Conservation (phyloP, 2,888 invertebrate species). For the Julus scandinavius region DNA sequence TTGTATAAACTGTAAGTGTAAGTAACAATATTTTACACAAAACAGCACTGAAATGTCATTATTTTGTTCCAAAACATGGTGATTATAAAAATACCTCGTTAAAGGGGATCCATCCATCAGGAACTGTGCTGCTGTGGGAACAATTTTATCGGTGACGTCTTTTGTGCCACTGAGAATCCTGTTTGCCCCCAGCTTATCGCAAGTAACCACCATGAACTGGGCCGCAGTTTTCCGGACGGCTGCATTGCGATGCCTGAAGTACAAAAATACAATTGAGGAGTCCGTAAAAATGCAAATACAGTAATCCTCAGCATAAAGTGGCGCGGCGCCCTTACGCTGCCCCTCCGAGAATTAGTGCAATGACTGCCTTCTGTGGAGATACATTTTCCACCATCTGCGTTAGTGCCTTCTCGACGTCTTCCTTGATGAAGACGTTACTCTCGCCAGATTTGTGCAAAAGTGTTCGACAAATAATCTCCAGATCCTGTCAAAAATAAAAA, state of each 20-base stretch:
- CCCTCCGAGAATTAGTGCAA: slow-evolving; percentile 66
- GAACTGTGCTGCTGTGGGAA: slow-evolving; percentile 83
- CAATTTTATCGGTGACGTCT: slow-evolving; percentile 82
- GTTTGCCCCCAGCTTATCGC: slow-evolving; percentile 79
- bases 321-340: slow-evolving; percentile 64
- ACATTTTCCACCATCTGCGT: slow-evolving; percentile 83
- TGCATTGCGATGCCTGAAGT: slow-evolving; percentile 81
- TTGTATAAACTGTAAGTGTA: no score
- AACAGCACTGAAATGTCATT: no score
- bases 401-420: slow-evolving; percentile 86
- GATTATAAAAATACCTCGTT: slow-evolving; percentile 66
- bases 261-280: background rate
- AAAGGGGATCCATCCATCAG: slow-evolving; percentile 87
- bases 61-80: no score
- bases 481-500: slow-evolving; percentile 72
- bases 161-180: slow-evolving; percentile 77
- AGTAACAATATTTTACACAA: no score
- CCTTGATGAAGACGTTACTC: slow-evolving; percentile 90
- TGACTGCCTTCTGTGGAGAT: slow-evolving; percentile 69
- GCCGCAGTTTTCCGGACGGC: slow-evolving; percentile 86
- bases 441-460: slow-evolving; percentile 90
- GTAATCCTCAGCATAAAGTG: background rate
- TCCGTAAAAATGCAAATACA: no score
- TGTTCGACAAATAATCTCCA: slow-evolving; percentile 85
- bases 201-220: slow-evolving; percentile 78